phyloP scores from a whole-genome alignment of 1,140 invertebrate genomes.

The Ostrea denselamellosa region DNA sequence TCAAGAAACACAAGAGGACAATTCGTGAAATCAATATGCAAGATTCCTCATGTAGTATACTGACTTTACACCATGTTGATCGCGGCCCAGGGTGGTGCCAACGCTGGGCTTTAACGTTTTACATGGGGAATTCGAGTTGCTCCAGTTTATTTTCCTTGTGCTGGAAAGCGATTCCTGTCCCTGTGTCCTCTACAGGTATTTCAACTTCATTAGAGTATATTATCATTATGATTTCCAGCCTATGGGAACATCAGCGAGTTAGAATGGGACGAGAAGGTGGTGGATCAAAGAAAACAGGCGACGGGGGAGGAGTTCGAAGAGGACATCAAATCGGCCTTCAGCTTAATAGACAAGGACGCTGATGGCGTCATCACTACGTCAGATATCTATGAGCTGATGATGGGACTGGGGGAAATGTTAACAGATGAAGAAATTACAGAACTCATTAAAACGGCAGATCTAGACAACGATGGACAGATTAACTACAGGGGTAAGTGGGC shows the following conservation, averaged over 20 bases:
- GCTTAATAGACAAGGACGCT: conserved; percentile 65
- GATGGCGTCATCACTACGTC: conserved; percentile 65
- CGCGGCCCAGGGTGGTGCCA: too few relatives aligned
- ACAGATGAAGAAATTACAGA: conserved; percentile 69
- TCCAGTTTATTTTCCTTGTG: too few relatives aligned
- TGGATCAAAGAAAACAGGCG: conserved; percentile 53
- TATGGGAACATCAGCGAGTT: conserved; percentile 60
- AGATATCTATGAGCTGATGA: conserved; percentile 71
- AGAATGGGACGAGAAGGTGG: conserved; percentile 58
- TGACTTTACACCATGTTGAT: too few relatives aligned
- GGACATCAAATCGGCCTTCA: conserved; percentile 60
- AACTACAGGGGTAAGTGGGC: conserved; percentile 64
- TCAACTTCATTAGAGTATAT: too few relatives aligned
- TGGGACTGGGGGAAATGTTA: conserved; percentile 71
- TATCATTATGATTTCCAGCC: conserved; percentile 45
- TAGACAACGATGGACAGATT: conserved; percentile 69
- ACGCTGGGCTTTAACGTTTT: too few relatives aligned
- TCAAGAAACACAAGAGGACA: too few relatives aligned
- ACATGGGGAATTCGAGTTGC: too few relatives aligned
- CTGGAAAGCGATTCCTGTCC: too few relatives aligned
- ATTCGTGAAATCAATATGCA: too few relatives aligned
- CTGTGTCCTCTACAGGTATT: too few relatives aligned
- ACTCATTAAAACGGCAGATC: conserved; percentile 70
- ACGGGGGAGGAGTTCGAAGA: conserved; percentile 53
- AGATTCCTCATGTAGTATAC: too few relatives aligned